phyloP scores from a whole-genome alignment of 2,797 vertebrate genomes.

The Rhinella marina region DNA sequence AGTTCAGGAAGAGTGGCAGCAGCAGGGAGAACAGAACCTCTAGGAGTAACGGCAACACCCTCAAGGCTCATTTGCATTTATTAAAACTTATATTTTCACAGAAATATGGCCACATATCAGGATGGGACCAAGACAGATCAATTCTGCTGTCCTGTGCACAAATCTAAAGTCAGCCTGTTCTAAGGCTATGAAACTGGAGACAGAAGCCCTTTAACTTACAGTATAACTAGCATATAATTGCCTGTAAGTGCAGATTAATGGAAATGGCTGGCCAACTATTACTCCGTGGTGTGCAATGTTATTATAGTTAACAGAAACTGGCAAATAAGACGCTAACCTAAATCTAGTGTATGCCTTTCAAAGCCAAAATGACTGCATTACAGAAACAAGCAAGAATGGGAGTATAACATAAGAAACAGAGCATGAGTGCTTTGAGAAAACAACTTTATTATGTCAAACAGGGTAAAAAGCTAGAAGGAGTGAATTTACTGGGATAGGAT shows the following conservation, averaged over 20 bases:
- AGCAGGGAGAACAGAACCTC: too few relatives aligned
- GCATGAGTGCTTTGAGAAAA: background rate
- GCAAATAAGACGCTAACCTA: background rate
- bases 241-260: background rate
- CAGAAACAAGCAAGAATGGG: background rate
- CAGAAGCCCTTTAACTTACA: background rate
- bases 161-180: too few relatives aligned
- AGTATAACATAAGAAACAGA: background rate
- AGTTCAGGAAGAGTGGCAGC: too few relatives aligned
- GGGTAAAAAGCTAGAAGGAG: background rate
- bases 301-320: background rate
- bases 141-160: too few relatives aligned
- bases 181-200: too few relatives aligned
- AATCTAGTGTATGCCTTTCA: background rate
- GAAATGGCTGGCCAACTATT: background rate
- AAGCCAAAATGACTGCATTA: background rate
- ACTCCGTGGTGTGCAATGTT: background rate
- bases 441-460: constrained; percentile 1
- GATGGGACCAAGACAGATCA: too few relatives aligned
- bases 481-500: background rate
- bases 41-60: too few relatives aligned
- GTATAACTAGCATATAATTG: background rate
- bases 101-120: too few relatives aligned
- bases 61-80: too few relatives aligned
- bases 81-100: too few relatives aligned